Percentiles rank a stretch among this genome's conserved stretches.
Conservation (phyloP, 2,113 vertebrate species). For the Hippoglossus stenolepis region DNA sequence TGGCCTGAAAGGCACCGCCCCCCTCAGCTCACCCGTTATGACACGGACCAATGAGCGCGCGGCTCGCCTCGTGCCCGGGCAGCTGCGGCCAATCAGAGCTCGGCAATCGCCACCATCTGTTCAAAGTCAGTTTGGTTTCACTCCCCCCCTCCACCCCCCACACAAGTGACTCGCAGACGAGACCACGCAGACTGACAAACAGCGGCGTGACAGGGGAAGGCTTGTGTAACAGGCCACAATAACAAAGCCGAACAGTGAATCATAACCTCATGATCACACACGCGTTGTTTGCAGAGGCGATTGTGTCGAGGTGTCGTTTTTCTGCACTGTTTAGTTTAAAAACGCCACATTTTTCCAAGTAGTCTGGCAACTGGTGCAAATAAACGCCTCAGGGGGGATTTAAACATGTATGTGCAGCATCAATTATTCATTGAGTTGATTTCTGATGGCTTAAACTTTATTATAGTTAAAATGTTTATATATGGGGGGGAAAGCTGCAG, state of each 20-base stretch:
- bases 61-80: slow-evolving; percentile 53
- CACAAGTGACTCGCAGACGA: slow-evolving; percentile 39
- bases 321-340: neutral
- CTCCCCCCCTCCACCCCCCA: too few relatives aligned
- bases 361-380: neutral
- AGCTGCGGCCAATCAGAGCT: slow-evolving; percentile 66
- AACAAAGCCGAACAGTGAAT: slow-evolving; percentile 32
- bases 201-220: neutral
- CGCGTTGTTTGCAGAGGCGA: rapidly evolving
- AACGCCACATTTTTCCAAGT: rapidly evolving
- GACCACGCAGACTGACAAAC: slow-evolving; percentile 25
- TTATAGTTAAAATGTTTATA: too few relatives aligned
- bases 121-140: neutral
- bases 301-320: neutral
- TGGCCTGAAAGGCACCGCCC: slow-evolving; percentile 25
- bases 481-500: too few relatives aligned
- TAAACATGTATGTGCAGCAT: too few relatives aligned
- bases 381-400: neutral
- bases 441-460: neutral
- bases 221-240: slow-evolving; percentile 38
- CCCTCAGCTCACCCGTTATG: slow-evolving; percentile 91
- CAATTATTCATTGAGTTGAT: neutral
- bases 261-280: slow-evolving; percentile 1
- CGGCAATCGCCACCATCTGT: slow-evolving; percentile 42
- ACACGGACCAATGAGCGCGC: slow-evolving; percentile 83